Percentiles rank a stretch among this genome's conserved stretches.
phyloP scores from a whole-genome alignment of 2,888 invertebrate genomes.

The Priocnemis perturbator region DNA sequence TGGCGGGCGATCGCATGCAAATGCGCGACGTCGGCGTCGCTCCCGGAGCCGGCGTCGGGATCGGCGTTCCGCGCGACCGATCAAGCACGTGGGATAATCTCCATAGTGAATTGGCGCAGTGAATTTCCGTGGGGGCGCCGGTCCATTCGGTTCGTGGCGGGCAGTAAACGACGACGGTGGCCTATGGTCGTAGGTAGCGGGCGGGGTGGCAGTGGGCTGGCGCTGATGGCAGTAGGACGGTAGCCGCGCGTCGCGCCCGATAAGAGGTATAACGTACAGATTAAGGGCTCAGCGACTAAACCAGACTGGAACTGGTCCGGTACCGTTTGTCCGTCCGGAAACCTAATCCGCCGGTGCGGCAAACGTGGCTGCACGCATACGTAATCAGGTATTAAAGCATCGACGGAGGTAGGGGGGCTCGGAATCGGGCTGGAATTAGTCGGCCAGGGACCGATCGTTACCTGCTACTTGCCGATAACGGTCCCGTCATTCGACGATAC shows the following conservation, averaged over 20 bases:
- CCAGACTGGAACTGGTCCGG: slow-evolving; percentile 21
- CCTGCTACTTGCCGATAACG: no score
- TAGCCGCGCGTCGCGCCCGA: slow-evolving; percentile 21
- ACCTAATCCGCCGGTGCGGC: slow-evolving; percentile 33
- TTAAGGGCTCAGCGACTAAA: slow-evolving; percentile 39
- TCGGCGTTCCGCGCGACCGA: background rate
- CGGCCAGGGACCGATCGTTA: no score
- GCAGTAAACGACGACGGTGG: no score
- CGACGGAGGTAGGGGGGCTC: slow-evolving; percentile 13
- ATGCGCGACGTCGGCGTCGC: no score
- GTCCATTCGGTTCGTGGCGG: no score
- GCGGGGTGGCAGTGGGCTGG: no score
- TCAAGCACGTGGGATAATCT: slow-evolving; percentile 3
- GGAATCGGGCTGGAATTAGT: slow-evolving; percentile 29
- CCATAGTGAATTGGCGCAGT: slow-evolving; percentile 1
- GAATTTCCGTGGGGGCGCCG: slow-evolving; percentile 1
- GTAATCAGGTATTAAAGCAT: slow-evolving; percentile 45
- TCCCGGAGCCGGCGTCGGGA: background rate
- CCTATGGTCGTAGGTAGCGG: no score
- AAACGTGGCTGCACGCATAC: slow-evolving; percentile 37
- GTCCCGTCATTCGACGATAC: no score
- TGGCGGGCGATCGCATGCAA: no score
- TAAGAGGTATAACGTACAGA: slow-evolving; percentile 44
- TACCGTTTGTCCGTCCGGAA: slow-evolving; percentile 39
- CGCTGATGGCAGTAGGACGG: background rate